Evolutionary conservation across 2,888 invertebrate genomes (phyloP).

Genomic region (Netelia melanura): DNA sequence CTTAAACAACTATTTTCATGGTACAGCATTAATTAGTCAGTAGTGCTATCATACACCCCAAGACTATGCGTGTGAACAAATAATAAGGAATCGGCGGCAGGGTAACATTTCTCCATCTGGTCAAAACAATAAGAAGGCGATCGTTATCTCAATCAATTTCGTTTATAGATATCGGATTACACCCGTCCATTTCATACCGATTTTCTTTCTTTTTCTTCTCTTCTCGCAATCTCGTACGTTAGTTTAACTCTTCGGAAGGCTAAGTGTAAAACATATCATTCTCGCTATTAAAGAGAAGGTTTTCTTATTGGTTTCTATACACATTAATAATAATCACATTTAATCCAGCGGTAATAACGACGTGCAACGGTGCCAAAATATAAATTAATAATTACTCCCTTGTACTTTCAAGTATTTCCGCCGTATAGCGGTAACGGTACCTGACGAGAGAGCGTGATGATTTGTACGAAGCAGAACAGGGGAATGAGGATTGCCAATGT

Average conservation of each 20-base stretch:
- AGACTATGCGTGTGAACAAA: background rate
- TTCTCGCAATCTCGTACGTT: background rate
- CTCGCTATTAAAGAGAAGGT: conserved; percentile 26
- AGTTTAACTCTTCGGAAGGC: background rate
- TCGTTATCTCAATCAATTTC: background rate
- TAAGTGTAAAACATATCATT: conserved; percentile 56
- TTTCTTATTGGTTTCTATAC: conserved; percentile 42
- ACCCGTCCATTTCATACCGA: background rate
- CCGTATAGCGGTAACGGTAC: background rate
- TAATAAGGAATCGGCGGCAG: background rate
- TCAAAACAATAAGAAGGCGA: background rate
- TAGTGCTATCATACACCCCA: no score
- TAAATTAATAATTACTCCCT: conserved; percentile 30
- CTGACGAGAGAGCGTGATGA: background rate
- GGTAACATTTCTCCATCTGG: background rate
- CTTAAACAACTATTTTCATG: no score
- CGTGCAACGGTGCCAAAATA: conserved; percentile 39
- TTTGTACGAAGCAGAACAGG: background rate
- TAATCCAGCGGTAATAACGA: conserved; percentile 25
- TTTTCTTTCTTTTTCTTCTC: background rate
- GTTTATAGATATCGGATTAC: background rate
- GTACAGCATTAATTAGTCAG: no score
- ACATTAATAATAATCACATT: conserved; percentile 37
- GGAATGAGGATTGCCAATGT: background rate
- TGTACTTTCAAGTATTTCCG: background rate